Evolutionary conservation across 2,797 vertebrate species (phyloP).

Genomic region (Picus viridis): DNA sequence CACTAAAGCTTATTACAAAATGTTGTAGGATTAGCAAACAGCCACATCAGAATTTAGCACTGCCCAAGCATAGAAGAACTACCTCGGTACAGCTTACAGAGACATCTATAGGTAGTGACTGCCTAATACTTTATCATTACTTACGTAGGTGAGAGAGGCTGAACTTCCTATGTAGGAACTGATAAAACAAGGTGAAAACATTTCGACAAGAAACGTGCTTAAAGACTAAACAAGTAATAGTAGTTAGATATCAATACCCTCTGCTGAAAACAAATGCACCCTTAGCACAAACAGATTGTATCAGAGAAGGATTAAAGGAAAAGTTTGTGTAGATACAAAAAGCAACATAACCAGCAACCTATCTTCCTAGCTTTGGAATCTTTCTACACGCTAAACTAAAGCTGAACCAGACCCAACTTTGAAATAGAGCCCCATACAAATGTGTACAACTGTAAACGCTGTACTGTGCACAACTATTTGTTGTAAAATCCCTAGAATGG

Average conservation of each 20-base stretch:
- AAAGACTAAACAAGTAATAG: not conserved
- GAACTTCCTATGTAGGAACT: slow-evolving; percentile 60
- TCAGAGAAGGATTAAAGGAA: not conserved
- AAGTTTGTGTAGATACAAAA: slow-evolving; percentile 7
- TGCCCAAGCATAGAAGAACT: not conserved
- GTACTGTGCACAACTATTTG: not conserved
- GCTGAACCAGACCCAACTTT: slow-evolving; percentile 72
- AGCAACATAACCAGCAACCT: slow-evolving; percentile 19
- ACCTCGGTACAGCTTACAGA: not conserved
- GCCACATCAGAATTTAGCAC: not conserved
- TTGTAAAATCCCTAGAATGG: not conserved
- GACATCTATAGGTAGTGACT: slow-evolving; percentile 50
- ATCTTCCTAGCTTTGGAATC: slow-evolving; percentile 55
- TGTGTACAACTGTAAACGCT: not conserved
- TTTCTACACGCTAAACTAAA: slow-evolving; percentile 14
- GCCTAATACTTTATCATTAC: slow-evolving; percentile 50
- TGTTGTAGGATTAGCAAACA: not conserved
- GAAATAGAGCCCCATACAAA: not conserved
- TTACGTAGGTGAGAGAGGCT: slow-evolving; percentile 26
- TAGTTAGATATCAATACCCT: not conserved
- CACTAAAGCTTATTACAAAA: not conserved
- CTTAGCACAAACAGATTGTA: not conserved
- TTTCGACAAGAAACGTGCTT: slow-evolving; percentile 38
- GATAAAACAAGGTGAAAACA: slow-evolving; percentile 28
- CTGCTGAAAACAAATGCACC: not conserved